These are phyloP conservation scores for Drosophila merina DNA, from an alignment of 2,888 invertebrate species.

Conservation along the genomic window DNA sequence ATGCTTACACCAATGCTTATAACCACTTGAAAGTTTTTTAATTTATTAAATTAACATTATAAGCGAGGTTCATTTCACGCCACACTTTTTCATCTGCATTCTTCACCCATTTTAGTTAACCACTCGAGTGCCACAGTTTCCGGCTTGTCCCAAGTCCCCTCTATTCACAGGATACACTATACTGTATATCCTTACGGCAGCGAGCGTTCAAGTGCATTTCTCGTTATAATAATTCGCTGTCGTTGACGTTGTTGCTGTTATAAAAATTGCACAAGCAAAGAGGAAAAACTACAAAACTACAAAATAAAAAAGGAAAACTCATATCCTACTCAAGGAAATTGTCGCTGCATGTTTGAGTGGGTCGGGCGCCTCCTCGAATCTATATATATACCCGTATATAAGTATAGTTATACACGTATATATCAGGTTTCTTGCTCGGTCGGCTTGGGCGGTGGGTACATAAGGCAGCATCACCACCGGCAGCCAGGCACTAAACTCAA, in stretches of 20 bases:
- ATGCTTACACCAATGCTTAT: background rate
- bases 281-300: conserved; percentile 39
- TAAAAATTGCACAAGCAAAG: conserved; percentile 51
- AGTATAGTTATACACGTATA: conserved; percentile 6
- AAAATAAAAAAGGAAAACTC: conserved; percentile 50
- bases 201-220: conserved; percentile 70
- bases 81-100: conserved; percentile 30
- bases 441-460: conserved; percentile 1
- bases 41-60: conserved; percentile 73
- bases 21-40: conserved; percentile 58
- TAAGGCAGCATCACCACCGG: conserved; percentile 13
- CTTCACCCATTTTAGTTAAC: conserved; percentile 18
- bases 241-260: conserved; percentile 43
- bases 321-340: conserved; percentile 72
- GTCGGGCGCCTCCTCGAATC: conserved; percentile 31
- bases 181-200: conserved; percentile 32
- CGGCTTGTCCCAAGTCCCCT: background rate
- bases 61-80: conserved; percentile 49
- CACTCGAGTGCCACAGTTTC: conserved; percentile 28
- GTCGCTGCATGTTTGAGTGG: conserved; percentile 60
- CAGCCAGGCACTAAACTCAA: conserved; percentile 27
- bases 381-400: conserved; percentile 25
- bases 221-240: conserved; percentile 58
- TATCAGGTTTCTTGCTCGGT: conserved; percentile 6
- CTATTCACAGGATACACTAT: background rate